phyloP scores from a whole-genome alignment of 1,140 invertebrate species.

The Drosophila busckii region DNA sequence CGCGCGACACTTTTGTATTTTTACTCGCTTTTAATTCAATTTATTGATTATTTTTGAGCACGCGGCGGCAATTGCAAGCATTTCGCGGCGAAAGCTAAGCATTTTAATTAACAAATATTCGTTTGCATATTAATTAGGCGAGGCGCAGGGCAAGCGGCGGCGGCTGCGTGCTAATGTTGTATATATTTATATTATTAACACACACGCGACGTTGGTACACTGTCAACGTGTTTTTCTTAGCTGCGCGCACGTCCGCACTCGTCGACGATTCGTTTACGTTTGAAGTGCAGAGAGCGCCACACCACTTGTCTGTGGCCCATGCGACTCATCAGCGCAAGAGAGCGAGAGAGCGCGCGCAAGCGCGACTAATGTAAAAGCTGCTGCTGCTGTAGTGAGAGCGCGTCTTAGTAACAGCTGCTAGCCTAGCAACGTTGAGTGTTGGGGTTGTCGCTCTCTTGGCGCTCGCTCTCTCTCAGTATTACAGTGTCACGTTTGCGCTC shows the following conservation, averaged over 20 bases:
- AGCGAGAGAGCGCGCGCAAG: conserved; percentile 20
- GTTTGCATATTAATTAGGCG: conserved; percentile 18
- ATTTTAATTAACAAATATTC: conserved; percentile 55
- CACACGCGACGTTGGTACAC: conserved; percentile 21
- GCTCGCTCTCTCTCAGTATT: too few species aligned
- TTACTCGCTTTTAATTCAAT: background rate
- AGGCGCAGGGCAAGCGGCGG: background rate
- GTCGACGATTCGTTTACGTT: conserved; percentile 58
- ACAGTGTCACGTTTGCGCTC: too few species aligned
- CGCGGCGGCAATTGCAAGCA: conserved; percentile 43
- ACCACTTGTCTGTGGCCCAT: too few species aligned
- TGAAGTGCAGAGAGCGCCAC: conserved; percentile 42
- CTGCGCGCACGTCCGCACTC: conserved; percentile 64
- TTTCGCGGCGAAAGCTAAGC: conserved; percentile 61
- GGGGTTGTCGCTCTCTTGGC: too few species aligned
- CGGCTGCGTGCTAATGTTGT: conserved; percentile 3
- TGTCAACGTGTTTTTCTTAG: conserved; percentile 21
- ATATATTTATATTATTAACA: conserved; percentile 22
- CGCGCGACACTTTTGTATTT: conserved; percentile 13
- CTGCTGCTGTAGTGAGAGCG: conserved; percentile 10
- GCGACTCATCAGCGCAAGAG: background rate
- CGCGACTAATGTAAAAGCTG: conserved; percentile 3
- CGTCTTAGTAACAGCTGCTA: too few species aligned
- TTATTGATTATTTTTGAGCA: conserved; percentile 4
- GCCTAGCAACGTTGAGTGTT: too few species aligned